Evolutionary conservation across 2,888 invertebrate genomes (phyloP), one percentile per base, ranked within the genome.

Genomic region (Leptinotarsa peninsularis): DNA sequence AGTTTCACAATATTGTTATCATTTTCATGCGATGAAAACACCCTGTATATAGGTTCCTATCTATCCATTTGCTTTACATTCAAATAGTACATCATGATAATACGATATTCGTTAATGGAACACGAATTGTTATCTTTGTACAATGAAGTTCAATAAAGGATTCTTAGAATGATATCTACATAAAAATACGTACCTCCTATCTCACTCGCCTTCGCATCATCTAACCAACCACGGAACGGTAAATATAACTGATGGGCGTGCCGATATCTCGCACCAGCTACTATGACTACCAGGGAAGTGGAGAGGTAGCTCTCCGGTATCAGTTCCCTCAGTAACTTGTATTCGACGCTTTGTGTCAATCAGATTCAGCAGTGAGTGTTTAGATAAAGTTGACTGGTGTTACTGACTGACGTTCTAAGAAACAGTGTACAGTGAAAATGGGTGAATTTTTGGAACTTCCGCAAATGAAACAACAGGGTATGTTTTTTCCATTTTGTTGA

Each of bases 381-480:
- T 33, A 23, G 58, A 58, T 58, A 58, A 21, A 58, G 58, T 58
- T 58, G 14, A 58, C 58, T 58, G 4, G 23, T 23, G 23, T 14
- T 23, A 21, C 18, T 13, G 23, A 15, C 13, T 14, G 23, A 21
- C 58, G 58, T 58, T 58, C 14, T 23, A 67, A 43, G 67, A 72
- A 72, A 49, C 52, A 23, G 54, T 54, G 52, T 60, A n/a, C 49
- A 18, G 73, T 77, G 77, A 75, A 77, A 71, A 69, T 77, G 43
- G 71, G 74, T 74, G 77, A 77, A 49, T 77, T 75, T 52, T 50
- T 77, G 13, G 77, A 75, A 17, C 68, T 69, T 18, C 33, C 69
- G 17, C 74, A 72, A 21, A 21, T 75, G 33, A 77, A 77, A 66
- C 70, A 70, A 43, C 77, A 77, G 71, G 77, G 77, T 77, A 70